Evolutionary conservation across 1,140 invertebrate genomes (phyloP).

Genomic region (Drosophila pseudoananassae): DNA sequence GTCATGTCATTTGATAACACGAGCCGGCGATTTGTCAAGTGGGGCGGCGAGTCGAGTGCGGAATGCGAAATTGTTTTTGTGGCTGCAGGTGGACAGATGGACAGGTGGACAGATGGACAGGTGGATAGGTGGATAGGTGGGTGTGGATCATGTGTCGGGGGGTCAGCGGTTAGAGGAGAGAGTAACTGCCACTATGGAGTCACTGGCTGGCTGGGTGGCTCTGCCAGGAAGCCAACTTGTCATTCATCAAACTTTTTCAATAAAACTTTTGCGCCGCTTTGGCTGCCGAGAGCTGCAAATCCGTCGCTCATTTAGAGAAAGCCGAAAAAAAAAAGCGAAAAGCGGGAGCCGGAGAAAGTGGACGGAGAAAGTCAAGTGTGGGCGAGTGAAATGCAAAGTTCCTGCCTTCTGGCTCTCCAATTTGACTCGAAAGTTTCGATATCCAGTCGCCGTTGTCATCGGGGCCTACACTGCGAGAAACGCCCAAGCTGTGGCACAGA

Average conservation of each 20-base stretch:
- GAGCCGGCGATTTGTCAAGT: slow-evolving; percentile 20
- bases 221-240: slow-evolving; percentile 53
- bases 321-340: slow-evolving; percentile 13
- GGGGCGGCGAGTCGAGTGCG: not conserved
- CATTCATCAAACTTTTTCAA: slow-evolving; percentile 81
- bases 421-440: slow-evolving; percentile 41
- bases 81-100: not conserved
- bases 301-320: slow-evolving; percentile 39
- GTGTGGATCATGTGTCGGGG: not conserved
- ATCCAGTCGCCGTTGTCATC: slow-evolving; percentile 12
- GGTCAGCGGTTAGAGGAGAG: not conserved
- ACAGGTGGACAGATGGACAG: no score
- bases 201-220: not conserved
- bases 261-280: slow-evolving; percentile 68
- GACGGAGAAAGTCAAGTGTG: slow-evolving; percentile 11
- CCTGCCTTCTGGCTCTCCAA: slow-evolving; percentile 21
- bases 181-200: not conserved
- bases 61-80: not conserved
- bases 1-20: slow-evolving; percentile 46
- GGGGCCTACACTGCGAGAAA: slow-evolving; percentile 5
- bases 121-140: not conserved
- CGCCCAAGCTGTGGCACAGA: no score
- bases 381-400: slow-evolving; percentile 41
- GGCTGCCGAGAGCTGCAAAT: slow-evolving; percentile 58
- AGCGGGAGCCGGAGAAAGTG: not conserved